phyloP scores from a whole-genome alignment of 2,113 vertebrate genomes.

The Cyprinodon tularosa region DNA sequence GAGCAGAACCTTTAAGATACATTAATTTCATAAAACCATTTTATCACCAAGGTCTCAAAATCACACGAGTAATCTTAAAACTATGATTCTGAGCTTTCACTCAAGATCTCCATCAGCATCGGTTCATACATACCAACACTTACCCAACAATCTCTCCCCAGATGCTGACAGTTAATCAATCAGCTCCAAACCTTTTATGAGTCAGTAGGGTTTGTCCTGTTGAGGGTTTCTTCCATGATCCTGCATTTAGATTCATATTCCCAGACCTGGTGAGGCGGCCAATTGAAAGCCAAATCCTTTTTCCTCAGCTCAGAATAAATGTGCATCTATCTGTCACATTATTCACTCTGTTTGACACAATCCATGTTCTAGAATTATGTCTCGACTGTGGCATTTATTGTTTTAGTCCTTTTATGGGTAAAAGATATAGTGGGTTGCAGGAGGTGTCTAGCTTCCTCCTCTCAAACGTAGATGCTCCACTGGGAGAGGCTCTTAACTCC shows the following conservation, averaged over 20 bases:
- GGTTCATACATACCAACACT: slow-evolving; percentile 33
- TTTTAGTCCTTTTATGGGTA: neutral
- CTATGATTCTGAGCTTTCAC: slow-evolving; percentile 31
- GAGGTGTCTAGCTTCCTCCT: too few species aligned
- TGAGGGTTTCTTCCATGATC: slow-evolving; percentile 6
- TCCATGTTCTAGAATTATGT: slow-evolving; percentile 32
- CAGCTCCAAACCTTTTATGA: slow-evolving; percentile 5
- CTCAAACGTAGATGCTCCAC: too few species aligned
- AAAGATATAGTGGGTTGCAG: neutral
- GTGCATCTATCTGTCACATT: slow-evolving; percentile 12
- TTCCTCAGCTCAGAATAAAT: slow-evolving; percentile 17
- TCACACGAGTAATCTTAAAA: slow-evolving; percentile 27
- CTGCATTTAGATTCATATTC: neutral
- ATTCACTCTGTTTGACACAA: slow-evolving; percentile 39
- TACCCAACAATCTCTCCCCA: neutral
- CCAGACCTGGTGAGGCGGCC: slow-evolving; percentile 12
- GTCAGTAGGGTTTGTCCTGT: slow-evolving; percentile 15
- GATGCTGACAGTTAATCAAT: slow-evolving; percentile 17
- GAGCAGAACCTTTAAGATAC: slow-evolving; percentile 59
- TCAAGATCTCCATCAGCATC: slow-evolving; percentile 40
- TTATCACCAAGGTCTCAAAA: slow-evolving; percentile 38
- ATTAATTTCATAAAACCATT: slow-evolving; percentile 61
- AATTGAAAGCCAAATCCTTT: slow-evolving; percentile 17
- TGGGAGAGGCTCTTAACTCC: too few species aligned
- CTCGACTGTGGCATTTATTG: slow-evolving; percentile 30